Conservation (phyloP, 2,113 vertebrate genomes). For the Rhabdomys dilectus region DNA sequence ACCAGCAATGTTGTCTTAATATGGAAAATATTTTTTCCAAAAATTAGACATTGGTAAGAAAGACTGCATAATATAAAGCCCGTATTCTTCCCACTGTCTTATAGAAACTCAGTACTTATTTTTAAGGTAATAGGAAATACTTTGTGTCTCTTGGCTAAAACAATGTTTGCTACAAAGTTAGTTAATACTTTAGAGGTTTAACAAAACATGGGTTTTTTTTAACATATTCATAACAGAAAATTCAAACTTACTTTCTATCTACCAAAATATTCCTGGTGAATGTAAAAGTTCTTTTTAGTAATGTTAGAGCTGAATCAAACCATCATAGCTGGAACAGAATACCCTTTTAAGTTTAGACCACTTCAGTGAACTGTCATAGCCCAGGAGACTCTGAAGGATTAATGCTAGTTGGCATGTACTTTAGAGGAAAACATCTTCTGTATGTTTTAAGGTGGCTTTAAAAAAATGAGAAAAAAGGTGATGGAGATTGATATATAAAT, state of each 20-base stretch:
- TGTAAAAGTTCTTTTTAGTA: background rate
- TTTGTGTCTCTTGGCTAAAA: background rate
- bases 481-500: background rate
- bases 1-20: background rate
- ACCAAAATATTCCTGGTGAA: background rate
- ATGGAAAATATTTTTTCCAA: background rate
- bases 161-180: background rate
- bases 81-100: background rate
- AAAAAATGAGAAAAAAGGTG: conserved; percentile 6
- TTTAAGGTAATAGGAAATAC: background rate
- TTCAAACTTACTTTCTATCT: conserved; percentile 12
- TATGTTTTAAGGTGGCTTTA: background rate
- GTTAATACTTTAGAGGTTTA: background rate
- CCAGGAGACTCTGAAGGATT: background rate
- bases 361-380: background rate
- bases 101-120: background rate
- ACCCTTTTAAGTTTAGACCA: background rate
- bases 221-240: background rate
- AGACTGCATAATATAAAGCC: background rate
- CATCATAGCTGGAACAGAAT: background rate
- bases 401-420: background rate
- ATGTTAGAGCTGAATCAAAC: background rate
- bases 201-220: conserved; percentile 24
- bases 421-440: background rate
- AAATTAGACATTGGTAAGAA: background rate